phyloP scores from a whole-genome alignment of 2,888 invertebrate species.

The Erannis defoliaria region DNA sequence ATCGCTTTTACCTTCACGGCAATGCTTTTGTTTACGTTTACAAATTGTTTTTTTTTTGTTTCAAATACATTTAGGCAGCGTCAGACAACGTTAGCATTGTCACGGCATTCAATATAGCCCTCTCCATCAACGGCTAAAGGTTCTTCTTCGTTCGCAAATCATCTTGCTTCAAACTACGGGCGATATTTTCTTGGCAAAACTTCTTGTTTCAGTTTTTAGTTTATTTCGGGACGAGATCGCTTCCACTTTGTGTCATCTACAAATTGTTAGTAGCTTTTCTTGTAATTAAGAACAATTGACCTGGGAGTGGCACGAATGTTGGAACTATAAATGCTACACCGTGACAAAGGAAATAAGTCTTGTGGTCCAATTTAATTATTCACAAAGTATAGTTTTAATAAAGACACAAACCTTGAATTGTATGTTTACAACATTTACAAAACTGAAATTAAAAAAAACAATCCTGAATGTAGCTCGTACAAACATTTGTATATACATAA shows the following conservation, averaged over 20 bases:
- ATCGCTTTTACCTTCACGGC: slow-evolving; percentile 16
- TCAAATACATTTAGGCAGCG: slow-evolving; percentile 20
- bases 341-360: slow-evolving; percentile 4
- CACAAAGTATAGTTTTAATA: too few species aligned
- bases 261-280: slow-evolving; percentile 48
- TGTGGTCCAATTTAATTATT: too few species aligned
- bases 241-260: slow-evolving; percentile 58
- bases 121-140: slow-evolving; percentile 56
- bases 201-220: slow-evolving; percentile 67
- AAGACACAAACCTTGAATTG: not conserved
- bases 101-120: slow-evolving; percentile 53
- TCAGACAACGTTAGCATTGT: slow-evolving; percentile 44
- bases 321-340: slow-evolving; percentile 7
- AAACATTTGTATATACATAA: not conserved
- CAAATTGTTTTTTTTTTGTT: slow-evolving; percentile 11
- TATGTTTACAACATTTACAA: not conserved
- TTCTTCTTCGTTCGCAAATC: slow-evolving; percentile 55
- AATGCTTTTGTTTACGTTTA: slow-evolving; percentile 21
- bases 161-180: slow-evolving; percentile 51
- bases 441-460: not conserved
- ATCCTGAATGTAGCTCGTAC: not conserved
- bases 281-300: slow-evolving; percentile 40
- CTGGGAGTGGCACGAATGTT: slow-evolving; percentile 9
- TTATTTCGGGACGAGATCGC: slow-evolving; percentile 69
- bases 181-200: slow-evolving; percentile 75